Evolutionary conservation across 2,797 vertebrate species (phyloP), one percentile per base, ranked within the genome.

Genomic region (Chelon labrosus): DNA sequence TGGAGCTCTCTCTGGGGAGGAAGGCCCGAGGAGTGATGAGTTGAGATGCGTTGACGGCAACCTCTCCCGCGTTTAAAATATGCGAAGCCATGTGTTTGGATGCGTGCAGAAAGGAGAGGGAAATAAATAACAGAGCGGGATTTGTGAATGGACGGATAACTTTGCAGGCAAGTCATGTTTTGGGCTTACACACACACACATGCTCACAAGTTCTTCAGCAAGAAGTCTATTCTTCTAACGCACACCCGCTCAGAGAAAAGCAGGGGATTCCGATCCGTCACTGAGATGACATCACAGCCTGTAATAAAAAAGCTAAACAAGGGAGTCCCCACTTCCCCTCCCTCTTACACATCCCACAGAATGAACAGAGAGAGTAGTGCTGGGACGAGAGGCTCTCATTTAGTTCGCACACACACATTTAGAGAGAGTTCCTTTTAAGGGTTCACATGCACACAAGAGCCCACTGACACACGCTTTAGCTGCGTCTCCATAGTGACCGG

Each of bases 231-330:
- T 77, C 51, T 57, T 61, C 47, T 31, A 52, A 70, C n/a, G 41
- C 4, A 60, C 25, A 76, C 49, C 20, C 44, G 44, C 53, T 11
- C 0, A 27, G 35, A 77, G 75, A 80, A 78, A 49, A 80, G 77
- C 74, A 88, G 91, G 92, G 91, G 70, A 93, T 93, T 80, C 92
- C 90, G 2, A 91, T 87, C 87, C 66, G 86, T 91, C 89, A 92
- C 85, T 85, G 70, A 71, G 64, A 89, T 92, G 91, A 92, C 92
- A 91, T 93, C 92, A 92, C 85, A 85, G 82, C 53, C 66, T 83
- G 73, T 44, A 73, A 83, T 70, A 78, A 76, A 80, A 82, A 68
- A 63, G 75, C 80, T 53, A 80, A 88, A 87, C 82, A 87, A 91
- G 90, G 92, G 92, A 91, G 87, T 93, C 88, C 90, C 92, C 77